Evolutionary conservation across 2,888 invertebrate species (phyloP).

Genomic region (Dioctria linearis): DNA sequence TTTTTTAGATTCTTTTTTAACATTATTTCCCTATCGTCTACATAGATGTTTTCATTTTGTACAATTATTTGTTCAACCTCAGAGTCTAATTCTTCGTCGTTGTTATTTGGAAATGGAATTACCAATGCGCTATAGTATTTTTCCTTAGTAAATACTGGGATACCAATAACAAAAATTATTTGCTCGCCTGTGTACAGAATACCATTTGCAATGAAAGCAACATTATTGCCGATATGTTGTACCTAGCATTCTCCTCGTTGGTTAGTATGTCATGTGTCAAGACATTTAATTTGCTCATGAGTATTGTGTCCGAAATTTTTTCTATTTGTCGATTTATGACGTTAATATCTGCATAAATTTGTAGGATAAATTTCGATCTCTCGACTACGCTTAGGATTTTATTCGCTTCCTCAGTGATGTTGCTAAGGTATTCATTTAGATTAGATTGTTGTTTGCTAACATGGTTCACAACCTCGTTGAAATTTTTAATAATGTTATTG

Average conservation of each 20-base stretch:
- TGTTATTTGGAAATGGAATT: constrained; percentile 26
- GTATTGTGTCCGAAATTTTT: constrained; percentile 16
- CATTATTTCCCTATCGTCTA: neutral
- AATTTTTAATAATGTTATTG: neutral
- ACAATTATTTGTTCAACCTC: neutral
- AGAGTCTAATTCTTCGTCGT: constrained; percentile 6
- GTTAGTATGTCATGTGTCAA: neutral
- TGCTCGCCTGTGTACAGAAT: no score
- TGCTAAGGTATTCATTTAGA: neutral
- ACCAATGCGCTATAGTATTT: neutral
- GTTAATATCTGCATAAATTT: no score
- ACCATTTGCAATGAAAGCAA: no score
- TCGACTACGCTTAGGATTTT: no score
- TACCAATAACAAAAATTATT: constrained; percentile 9
- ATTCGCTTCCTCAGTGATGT: neutral
- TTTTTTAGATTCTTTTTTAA: neutral
- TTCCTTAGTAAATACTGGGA: constrained; percentile 17
- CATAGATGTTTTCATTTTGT: neutral
- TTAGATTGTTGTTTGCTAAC: neutral
- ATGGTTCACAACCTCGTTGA: no score
- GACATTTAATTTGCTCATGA: constrained; percentile 21
- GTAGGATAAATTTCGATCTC: no score
- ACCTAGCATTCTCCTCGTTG: no score
- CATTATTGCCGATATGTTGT: no score
- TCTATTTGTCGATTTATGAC: constrained; percentile 6